These are phyloP conservation scores for Pinctada fucata DNA, from an alignment of 2,888 invertebrate species.

Conservation along the genomic window DNA sequence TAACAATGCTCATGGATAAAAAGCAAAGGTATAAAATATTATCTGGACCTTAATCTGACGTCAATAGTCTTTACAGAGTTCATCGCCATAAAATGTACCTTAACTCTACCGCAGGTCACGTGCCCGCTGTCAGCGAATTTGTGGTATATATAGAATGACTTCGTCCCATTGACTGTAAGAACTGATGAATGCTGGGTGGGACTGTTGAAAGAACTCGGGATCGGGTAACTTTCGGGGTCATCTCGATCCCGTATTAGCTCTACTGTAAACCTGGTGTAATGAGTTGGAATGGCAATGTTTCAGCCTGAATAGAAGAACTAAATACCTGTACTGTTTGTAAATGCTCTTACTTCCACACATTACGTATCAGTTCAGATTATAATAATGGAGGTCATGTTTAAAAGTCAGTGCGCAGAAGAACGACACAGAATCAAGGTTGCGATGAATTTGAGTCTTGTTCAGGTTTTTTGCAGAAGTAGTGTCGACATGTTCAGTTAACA, in stretches of 20 bases:
- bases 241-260: not conserved
- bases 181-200: slow-evolving; percentile 3
- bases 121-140: not conserved
- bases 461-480: too few relatives aligned
- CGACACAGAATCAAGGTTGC: too few relatives aligned
- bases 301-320: not conserved
- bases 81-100: not conserved
- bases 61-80: not conserved
- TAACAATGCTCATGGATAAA: too few relatives aligned
- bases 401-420: too few relatives aligned
- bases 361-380: not conserved
- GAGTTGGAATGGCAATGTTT: not conserved
- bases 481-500: too few relatives aligned
- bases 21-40: too few relatives aligned
- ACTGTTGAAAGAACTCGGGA: not conserved
- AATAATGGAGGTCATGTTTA: not conserved
- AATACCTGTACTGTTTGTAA: not conserved
- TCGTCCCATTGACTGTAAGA: not conserved
- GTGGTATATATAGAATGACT: not conserved
- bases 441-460: too few relatives aligned
- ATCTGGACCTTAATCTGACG: not conserved
- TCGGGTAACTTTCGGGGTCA: not conserved
- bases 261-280: not conserved
- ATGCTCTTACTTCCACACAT: not conserved
- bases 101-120: not conserved